These are phyloP conservation scores for Potamarius usumacintae DNA, from an alignment of 2,113 vertebrate species.

Conservation along the genomic window DNA sequence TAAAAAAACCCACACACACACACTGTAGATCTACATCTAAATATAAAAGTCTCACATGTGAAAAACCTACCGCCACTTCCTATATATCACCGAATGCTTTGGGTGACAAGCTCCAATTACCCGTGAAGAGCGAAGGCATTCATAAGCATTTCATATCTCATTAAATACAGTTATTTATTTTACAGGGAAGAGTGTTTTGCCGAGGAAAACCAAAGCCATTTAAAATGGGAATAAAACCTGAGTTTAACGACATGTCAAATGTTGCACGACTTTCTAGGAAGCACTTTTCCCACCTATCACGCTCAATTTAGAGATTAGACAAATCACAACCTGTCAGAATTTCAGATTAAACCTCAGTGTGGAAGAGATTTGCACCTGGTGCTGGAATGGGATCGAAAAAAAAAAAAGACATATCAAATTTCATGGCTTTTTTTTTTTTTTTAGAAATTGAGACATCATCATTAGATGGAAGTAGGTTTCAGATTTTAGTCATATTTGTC, in stretches of 20 bases:
- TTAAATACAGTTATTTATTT: conserved; percentile 75
- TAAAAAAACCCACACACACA: conserved; percentile 34
- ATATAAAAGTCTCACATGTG: conserved; percentile 55
- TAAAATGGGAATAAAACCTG: conserved; percentile 52
- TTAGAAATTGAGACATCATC: neutral
- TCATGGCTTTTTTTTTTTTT: neutral
- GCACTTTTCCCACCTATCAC: conserved; percentile 48
- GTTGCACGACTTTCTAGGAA: conserved; percentile 54
- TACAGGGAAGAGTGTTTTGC: conserved; percentile 52
- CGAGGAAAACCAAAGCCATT: conserved; percentile 49
- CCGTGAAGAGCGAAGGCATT: conserved; percentile 66
- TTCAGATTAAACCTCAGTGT: conserved; percentile 14
- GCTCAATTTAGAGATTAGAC: conserved; percentile 63
- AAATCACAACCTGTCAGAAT: conserved; percentile 50
- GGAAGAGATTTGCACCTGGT: conserved; percentile 6
- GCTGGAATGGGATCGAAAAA: neutral
- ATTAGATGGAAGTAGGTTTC: neutral
- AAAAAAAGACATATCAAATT: neutral
- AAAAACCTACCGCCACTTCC: conserved; percentile 53
- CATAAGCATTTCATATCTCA: conserved; percentile 71
- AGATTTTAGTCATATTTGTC: neutral
- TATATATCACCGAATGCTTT: conserved; percentile 71
- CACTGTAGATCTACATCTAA: conserved; percentile 42
- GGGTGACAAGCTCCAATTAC: conserved; percentile 74
- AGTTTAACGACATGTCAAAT: conserved; percentile 54